Conservation (phyloP, 2,797 vertebrate genomes). For the Bucorvus abyssinicus region DNA sequence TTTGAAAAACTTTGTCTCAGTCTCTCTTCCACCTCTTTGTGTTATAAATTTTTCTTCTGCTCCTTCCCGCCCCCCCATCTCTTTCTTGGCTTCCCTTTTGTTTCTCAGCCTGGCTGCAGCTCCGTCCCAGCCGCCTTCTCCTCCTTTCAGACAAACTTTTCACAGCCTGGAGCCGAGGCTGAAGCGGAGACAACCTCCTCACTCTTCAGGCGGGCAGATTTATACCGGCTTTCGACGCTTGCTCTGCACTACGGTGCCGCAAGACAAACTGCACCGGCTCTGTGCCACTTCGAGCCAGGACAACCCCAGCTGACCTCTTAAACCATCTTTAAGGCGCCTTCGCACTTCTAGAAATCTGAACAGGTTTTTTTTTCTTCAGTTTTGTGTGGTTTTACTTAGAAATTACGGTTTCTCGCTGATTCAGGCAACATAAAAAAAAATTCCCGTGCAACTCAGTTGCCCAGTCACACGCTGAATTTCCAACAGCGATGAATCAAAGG, state of each 20-base stretch:
- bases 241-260: background rate
- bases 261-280: background rate
- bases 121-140: background rate
- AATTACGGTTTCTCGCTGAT: background rate
- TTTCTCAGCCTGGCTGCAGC: background rate
- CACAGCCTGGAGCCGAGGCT: background rate
- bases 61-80: background rate
- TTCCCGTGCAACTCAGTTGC: background rate
- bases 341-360: background rate
- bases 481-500: background rate
- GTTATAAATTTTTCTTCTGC: background rate
- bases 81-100: background rate
- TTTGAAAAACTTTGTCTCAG: background rate
- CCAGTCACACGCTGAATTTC: slow-evolving; percentile 28
- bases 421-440: background rate
- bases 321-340: background rate
- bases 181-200: background rate
- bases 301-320: background rate
- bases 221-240: background rate
- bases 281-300: background rate
- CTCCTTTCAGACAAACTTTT: background rate
- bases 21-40: background rate
- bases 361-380: background rate
- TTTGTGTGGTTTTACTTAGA: background rate
- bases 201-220: background rate